Evolutionary conservation across 2,888 invertebrate species (phyloP).

Genomic region (Apamea anceps): DNA sequence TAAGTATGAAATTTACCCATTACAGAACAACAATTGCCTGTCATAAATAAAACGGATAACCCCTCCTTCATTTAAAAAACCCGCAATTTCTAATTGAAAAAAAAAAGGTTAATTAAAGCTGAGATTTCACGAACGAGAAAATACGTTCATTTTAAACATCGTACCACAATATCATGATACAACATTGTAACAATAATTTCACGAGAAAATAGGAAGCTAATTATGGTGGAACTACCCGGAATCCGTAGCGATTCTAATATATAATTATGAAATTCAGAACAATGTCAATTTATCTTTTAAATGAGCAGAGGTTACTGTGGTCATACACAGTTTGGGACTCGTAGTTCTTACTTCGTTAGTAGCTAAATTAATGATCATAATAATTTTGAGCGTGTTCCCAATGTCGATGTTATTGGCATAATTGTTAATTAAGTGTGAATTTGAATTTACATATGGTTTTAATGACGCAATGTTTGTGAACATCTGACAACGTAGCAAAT

Average conservation of each 20-base stretch:
- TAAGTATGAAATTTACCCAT: not conserved
- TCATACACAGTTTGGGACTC: slow-evolving; percentile 16
- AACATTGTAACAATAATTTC: not conserved
- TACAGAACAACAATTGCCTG: not conserved
- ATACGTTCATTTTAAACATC: not conserved
- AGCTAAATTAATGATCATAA: slow-evolving; percentile 32
- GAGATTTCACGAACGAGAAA: not conserved
- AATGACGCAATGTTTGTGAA: not conserved
- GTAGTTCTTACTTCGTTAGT: slow-evolving; percentile 23
- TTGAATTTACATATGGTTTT: not conserved
- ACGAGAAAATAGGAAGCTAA: not conserved
- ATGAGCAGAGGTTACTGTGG: slow-evolving; percentile 28
- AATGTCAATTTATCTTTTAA: slow-evolving; percentile 36
- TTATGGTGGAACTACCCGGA: too few relatives aligned
- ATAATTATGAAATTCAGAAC: slow-evolving; percentile 12
- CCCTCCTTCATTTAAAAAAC: too few relatives aligned
- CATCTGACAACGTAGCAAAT: not conserved
- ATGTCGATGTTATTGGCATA: slow-evolving; percentile 5
- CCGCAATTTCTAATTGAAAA: too few relatives aligned
- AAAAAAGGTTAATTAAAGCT: not conserved
- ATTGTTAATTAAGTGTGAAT: not conserved
- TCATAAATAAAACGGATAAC: not conserved
- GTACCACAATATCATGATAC: not conserved
- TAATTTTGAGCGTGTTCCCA: slow-evolving; percentile 21
- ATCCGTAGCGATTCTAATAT: not conserved